phyloP scores from a whole-genome alignment of 2,888 invertebrate species.

The Drosophila atripex region DNA sequence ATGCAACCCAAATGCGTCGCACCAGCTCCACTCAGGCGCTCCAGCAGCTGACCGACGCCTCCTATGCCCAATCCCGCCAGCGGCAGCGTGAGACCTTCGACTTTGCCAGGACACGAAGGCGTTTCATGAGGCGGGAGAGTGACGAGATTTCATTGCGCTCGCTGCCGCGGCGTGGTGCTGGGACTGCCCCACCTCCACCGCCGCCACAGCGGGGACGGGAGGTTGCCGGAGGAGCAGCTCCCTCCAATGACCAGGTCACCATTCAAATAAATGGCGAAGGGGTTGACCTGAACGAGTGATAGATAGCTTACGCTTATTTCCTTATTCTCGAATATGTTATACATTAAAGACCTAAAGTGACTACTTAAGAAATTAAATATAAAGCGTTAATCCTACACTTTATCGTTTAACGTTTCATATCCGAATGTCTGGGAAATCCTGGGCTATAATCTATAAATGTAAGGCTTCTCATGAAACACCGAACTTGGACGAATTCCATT shows the following conservation, averaged over 20 bases:
- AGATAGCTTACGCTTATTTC: conserved; percentile 25
- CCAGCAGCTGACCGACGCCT: conserved; percentile 70
- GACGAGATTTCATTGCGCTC: conserved; percentile 69
- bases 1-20: conserved; percentile 38
- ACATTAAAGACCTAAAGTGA: conserved; percentile 12
- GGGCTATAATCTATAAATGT: no score
- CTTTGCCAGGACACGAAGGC: conserved; percentile 68
- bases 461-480: background rate
- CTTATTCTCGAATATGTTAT: background rate
- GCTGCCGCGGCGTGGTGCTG: conserved; percentile 29
- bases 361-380: background rate
- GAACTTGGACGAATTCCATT: conserved; percentile 61
- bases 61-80: conserved; percentile 70
- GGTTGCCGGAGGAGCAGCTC: conserved; percentile 23
- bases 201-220: conserved; percentile 12
- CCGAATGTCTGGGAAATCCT: background rate
- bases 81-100: conserved; percentile 66
- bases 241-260: conserved; percentile 45
- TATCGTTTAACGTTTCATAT: background rate
- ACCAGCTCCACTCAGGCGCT: conserved; percentile 59
- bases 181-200: conserved; percentile 7
- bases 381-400: background rate
- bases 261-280: conserved; percentile 80
- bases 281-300: conserved; percentile 65
- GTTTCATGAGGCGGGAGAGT: conserved; percentile 62